A percentile compares a stretch with the other conserved stretches of the same genome.
These are phyloP conservation scores for Gadus macrocephalus DNA, from an alignment of 2,113 vertebrate genomes.

Conservation along the genomic window DNA sequence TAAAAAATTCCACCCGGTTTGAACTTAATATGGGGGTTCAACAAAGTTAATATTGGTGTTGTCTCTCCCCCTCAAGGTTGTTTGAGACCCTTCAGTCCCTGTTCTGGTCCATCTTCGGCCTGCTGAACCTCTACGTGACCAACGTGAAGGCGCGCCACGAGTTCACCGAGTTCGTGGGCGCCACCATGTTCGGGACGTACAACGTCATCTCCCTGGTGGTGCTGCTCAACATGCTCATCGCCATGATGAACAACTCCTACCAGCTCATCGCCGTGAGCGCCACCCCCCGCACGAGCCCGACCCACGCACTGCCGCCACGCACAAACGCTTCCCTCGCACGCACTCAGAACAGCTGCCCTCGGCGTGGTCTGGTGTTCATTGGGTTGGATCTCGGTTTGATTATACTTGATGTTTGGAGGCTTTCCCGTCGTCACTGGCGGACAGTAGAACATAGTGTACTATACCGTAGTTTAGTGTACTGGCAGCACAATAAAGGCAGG, in stretches of 20 bases:
- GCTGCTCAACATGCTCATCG: constrained; percentile 96
- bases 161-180: constrained; percentile 94
- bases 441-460: not conserved
- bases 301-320: not conserved
- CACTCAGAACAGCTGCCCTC: too few species aligned
- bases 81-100: constrained; percentile 97
- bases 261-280: constrained; percentile 89
- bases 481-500: too few species aligned
- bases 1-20: too few species aligned
- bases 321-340: too few species aligned
- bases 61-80: constrained; percentile 69
- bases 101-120: constrained; percentile 95
- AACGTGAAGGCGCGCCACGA: constrained; percentile 94
- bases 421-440: too few species aligned
- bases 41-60: too few species aligned
- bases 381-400: too few species aligned
- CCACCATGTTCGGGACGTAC: constrained; percentile 97
- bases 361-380: too few species aligned
- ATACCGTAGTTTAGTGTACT: not conserved
- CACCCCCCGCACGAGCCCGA: not conserved
- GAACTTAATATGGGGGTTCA: too few species aligned
- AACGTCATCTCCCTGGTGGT: constrained; percentile 96
- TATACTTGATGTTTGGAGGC: too few species aligned
- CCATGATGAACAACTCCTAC: constrained; percentile 99
- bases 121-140: constrained; percentile 92